A percentile compares a stretch with the other conserved stretches of the same genome.
Evolutionary conservation across 2,888 invertebrate genomes (phyloP).

Genomic region (Cylindroiulus punctatus): DNA sequence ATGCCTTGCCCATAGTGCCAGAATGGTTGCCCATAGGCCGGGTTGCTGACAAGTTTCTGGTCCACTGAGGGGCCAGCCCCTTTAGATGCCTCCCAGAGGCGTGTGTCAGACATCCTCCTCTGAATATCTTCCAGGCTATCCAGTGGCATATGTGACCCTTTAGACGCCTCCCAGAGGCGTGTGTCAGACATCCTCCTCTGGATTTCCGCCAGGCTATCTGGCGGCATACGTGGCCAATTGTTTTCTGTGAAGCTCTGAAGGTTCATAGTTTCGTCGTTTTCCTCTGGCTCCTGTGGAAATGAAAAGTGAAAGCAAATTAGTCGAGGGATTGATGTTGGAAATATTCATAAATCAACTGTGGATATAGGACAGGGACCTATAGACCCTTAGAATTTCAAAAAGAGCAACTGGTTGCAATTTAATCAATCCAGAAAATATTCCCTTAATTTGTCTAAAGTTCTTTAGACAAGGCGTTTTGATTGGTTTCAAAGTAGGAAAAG

Average conservation of each 20-base stretch:
- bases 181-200: constrained; percentile 52
- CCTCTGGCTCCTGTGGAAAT: constrained; percentile 40
- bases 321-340: not conserved
- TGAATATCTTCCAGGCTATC: constrained; percentile 49
- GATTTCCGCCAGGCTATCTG: constrained; percentile 46
- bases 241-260: constrained; percentile 42
- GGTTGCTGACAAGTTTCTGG: not conserved
- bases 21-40: not conserved
- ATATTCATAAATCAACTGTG: not conserved
- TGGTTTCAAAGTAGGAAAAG: no score
- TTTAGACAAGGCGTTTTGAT: no score
- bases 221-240: constrained; percentile 10
- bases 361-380: no score
- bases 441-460: not conserved
- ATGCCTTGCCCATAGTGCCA: not conserved
- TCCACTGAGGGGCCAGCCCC: not conserved
- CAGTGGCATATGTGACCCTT: not conserved
- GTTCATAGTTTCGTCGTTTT: constrained; percentile 51
- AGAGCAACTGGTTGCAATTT: no score
- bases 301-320: not conserved
- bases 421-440: not conserved
- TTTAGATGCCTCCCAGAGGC: constrained; percentile 53
- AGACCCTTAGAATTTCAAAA: no score
- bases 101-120: constrained; percentile 49
- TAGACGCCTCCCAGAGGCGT: constrained; percentile 50